Evolutionary conservation across 2,797 vertebrate species (phyloP), one percentile per base, ranked within the genome.

Genomic region (Phoeniculus purpureus): DNA sequence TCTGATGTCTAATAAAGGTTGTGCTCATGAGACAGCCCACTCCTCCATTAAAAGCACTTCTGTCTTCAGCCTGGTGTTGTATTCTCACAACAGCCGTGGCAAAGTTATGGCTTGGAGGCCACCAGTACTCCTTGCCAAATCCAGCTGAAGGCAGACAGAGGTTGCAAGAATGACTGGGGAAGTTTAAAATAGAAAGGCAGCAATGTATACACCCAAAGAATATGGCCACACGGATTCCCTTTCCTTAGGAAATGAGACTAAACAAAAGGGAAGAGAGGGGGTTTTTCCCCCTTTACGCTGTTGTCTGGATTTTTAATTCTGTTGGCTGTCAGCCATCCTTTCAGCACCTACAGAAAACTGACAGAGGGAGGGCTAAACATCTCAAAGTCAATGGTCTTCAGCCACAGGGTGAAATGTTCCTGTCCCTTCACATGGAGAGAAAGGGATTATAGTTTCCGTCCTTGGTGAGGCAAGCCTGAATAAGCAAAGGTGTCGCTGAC

Each of bases 1-100:
- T 90, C 93, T 87, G 87, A 75, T 72, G 90, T 81, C 87, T 95
- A 54, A 89, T 85, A 87, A 74, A 81, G 65, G 56, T 32, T 94
- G 79, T 10, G 26, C 76, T 92, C 66, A 50, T 0, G 3, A 58
- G 78, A 70, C 61, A 78, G 59, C 59, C 84, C 55, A 82, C 87
- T 85, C 65, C 17, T 80, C 66, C 29, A 5, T 68, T 75, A 72
- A 31, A 59, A 90, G 55, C 17, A 6, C 59, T 72, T 29, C 84
- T 90, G 60, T 51, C 72, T 50, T 82, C 68, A 89, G 72, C 61
- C 72, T 68, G 22, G 45, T 93, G 61, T n/a, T 27, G 81, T 52
- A n/a, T 60, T 77, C 59, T 81, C 29, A 5, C 32, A 8, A 9
- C 16, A 16, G 32, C 12, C 61, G 34, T 66, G 67, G 52, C 47